Evolutionary conservation across 2,888 invertebrate species (phyloP).

Genomic region (Anorthoa munda): DNA sequence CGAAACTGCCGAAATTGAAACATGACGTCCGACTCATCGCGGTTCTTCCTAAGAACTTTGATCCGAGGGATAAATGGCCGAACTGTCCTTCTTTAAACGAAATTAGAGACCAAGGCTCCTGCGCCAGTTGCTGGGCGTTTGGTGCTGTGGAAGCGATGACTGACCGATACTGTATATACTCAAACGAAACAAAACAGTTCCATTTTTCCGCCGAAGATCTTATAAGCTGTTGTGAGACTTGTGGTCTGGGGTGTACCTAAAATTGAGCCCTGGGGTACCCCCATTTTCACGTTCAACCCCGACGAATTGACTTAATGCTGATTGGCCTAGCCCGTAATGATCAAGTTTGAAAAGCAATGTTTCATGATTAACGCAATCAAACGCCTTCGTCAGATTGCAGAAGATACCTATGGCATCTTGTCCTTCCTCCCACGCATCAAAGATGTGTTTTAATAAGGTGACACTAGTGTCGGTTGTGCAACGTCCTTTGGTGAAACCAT

Average conservation of each 20-base stretch:
- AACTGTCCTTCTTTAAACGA: slow-evolving; percentile 96
- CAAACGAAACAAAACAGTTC: slow-evolving; percentile 43
- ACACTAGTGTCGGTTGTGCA: too few relatives aligned
- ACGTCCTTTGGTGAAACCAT: too few relatives aligned
- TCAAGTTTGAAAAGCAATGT: too few relatives aligned
- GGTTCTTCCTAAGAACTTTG: slow-evolving; percentile 94
- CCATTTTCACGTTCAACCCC: too few relatives aligned
- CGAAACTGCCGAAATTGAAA: slow-evolving; percentile 83
- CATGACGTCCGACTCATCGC: slow-evolving; percentile 80
- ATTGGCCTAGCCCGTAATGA: too few relatives aligned
- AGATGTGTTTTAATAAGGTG: too few relatives aligned
- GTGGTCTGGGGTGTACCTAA: slow-evolving; percentile 51
- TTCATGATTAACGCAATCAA: too few relatives aligned
- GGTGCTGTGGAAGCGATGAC: slow-evolving; percentile 98
- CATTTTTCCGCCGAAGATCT: slow-evolving; percentile 53
- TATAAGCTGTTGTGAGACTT: slow-evolving; percentile 52
- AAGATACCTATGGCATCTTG: too few relatives aligned
- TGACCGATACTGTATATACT: slow-evolving; percentile 90
- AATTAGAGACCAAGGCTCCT: slow-evolving; percentile 96
- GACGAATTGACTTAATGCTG: too few relatives aligned
- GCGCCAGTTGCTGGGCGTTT: slow-evolving; percentile 98
- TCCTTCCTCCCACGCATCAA: too few relatives aligned
- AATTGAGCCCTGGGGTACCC: too few relatives aligned
- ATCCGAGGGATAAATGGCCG: slow-evolving; percentile 95
- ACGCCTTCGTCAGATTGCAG: too few relatives aligned